Evolutionary conservation across 2,888 invertebrate genomes (phyloP).

Genomic region (Unio pictorum): DNA sequence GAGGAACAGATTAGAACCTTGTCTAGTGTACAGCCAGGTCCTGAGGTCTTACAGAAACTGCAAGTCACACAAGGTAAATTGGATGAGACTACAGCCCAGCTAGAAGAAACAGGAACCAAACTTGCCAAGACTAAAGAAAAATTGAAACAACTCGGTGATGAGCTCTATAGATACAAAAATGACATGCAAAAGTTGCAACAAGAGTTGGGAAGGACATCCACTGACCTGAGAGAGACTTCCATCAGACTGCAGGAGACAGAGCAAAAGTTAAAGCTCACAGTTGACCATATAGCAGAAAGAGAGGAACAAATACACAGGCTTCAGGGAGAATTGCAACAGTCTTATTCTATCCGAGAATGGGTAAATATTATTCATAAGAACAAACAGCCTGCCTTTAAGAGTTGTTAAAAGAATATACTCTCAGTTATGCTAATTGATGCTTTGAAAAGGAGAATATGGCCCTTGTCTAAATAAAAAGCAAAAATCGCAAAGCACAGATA

Average conservation of each 20-base stretch:
- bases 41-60: constrained; percentile 33
- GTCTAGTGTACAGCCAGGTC: constrained; percentile 18
- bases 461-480: too few species aligned
- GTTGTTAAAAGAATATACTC: too few species aligned
- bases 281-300: constrained; percentile 39
- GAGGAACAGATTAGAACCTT: constrained; percentile 28
- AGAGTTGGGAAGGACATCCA: constrained; percentile 39
- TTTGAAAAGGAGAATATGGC: too few species aligned
- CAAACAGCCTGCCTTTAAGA: too few species aligned
- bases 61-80: constrained; percentile 41
- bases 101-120: constrained; percentile 35
- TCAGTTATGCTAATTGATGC: too few species aligned
- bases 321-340: constrained; percentile 39
- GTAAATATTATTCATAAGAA: constrained; percentile 8
- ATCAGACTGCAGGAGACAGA: constrained; percentile 34
- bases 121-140: constrained; percentile 29
- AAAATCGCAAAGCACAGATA: too few species aligned
- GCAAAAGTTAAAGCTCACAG: constrained; percentile 38
- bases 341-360: constrained; percentile 32
- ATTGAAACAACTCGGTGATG: constrained; percentile 24
- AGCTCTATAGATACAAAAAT: constrained; percentile 21
- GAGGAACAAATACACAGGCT: constrained; percentile 50
- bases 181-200: constrained; percentile 36
- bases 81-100: constrained; percentile 44
- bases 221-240: constrained; percentile 39